Conservation (phyloP, 2,888 invertebrate species). For the Operophtera brumata region DNA sequence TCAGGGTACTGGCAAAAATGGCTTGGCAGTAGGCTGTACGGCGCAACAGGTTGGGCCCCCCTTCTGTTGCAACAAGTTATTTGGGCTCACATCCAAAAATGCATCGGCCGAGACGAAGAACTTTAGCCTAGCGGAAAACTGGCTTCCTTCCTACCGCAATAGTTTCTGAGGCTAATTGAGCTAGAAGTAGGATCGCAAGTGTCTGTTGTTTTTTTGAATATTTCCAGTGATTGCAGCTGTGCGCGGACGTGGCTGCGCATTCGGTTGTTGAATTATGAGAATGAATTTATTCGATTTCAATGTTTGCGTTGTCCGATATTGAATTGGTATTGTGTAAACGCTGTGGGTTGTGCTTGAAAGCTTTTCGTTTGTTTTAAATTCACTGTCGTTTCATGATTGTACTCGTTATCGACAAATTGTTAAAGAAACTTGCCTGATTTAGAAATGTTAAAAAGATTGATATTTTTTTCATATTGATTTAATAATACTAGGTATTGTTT, state of each 20-base stretch:
- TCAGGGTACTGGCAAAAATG: conserved; percentile 69
- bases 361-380: conserved; percentile 27
- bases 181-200: conserved; percentile 19
- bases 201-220: conserved; percentile 33
- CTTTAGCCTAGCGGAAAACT: conserved; percentile 46
- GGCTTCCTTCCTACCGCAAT: conserved; percentile 54
- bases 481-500: no score
- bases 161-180: conserved; percentile 46
- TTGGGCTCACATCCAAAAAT: conserved; percentile 80
- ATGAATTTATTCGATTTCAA: conserved; percentile 33
- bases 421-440: neutral
- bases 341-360: conserved; percentile 33
- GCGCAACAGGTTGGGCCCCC: conserved; percentile 72
- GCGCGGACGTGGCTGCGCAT: conserved; percentile 45
- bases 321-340: conserved; percentile 31
- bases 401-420: neutral
- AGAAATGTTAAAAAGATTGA: no score
- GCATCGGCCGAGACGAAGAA: conserved; percentile 69
- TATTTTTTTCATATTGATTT: no score
- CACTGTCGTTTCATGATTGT: conserved; percentile 11
- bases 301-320: conserved; percentile 33
- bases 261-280: conserved; percentile 45
- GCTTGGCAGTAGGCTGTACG: conserved; percentile 48
- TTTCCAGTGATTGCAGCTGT: conserved; percentile 34
- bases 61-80: conserved; percentile 73